Evolutionary conservation across 2,113 vertebrate genomes (phyloP), one percentile per base, ranked within the genome.

Genomic region (Malurus elegans): DNA sequence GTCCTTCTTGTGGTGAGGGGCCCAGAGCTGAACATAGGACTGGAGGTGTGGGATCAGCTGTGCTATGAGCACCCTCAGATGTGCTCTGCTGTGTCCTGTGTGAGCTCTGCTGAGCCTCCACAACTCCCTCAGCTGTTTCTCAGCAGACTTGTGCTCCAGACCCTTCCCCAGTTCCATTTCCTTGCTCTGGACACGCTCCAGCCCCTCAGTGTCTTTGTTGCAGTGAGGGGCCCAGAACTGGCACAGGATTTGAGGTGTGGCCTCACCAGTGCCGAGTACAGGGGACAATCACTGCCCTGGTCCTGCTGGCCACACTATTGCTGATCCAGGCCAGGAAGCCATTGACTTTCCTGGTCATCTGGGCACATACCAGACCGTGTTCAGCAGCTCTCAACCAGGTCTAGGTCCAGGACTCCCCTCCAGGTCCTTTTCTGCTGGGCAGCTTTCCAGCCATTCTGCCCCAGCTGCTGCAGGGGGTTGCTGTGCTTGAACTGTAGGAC

Each of bases 291-390:
- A 38, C 38, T 38, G 38, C 9, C 38, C 38, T 38, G 38, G 38
- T 38, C 38, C 38, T 38, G 38, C 51, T 51, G 51, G 36, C 10
- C 44, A 57, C 8, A 17, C 4, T 16, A 4, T 13, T 18, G 7
- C 44, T 57, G 58, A 32, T 23, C 4, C 5, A 10, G 4, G 36
- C 32, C 32, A 44, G 26, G 31, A 57, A 36, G 17, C 21, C 21
- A 38, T 1, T 45, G 7, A 14, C 28, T 4, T 58, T 38, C 44
- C n/a, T 73, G 60, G 20, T 23, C 28, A 58, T 16, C 28, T 38
- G 45, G 45, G 15, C 23, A 51, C 5, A 32, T 0, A 0, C 15
- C n/a, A 18, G 12, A 18, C 74, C 69, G 10, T 14, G 13, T 45
- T 45, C 51, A 45, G 32, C 26, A 24, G 23, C 2, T 66, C 21